These are phyloP conservation scores for Anableps anableps DNA, from an alignment of 2,797 vertebrate species.

Conservation along the genomic window DNA sequence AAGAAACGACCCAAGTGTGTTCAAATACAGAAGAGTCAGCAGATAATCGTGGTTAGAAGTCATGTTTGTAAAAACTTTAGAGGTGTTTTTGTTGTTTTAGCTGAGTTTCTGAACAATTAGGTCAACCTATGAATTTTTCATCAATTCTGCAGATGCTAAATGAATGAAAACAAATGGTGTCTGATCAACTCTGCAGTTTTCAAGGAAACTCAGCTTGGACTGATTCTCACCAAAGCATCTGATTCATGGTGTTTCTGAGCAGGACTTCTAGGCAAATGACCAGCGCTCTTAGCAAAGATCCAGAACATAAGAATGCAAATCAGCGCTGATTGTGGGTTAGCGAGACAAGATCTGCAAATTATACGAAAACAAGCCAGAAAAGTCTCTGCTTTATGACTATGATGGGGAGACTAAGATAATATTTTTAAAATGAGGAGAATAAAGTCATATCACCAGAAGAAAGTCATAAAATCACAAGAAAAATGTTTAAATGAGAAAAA, in stretches of 20 bases:
- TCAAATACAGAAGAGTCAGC: background rate
- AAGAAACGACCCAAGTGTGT: background rate
- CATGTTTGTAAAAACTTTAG: background rate
- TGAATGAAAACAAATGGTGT: constrained; percentile 2
- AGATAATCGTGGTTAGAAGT: background rate
- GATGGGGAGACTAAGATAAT: too few relatives aligned
- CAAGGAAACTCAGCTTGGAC: background rate
- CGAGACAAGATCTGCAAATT: background rate
- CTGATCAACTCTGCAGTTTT: background rate
- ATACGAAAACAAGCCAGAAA: background rate
- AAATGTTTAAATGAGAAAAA: too few relatives aligned
- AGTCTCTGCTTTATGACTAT: background rate
- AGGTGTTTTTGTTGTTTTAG: constrained; percentile 7
- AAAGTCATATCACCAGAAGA: too few relatives aligned
- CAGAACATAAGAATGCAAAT: background rate
- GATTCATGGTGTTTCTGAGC: background rate
- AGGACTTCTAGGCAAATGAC: background rate
- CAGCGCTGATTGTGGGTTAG: background rate
- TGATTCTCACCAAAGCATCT: background rate
- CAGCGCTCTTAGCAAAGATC: background rate
- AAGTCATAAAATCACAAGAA: too few relatives aligned
- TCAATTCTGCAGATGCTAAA: constrained; percentile 2
- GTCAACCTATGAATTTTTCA: constrained; percentile 52
- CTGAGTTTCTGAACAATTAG: constrained; percentile 41
- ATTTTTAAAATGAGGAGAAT: background rate